Percentiles rank a stretch among this genome's conserved stretches.
Conservation (phyloP, 2,888 invertebrate genomes). For the Polia nebulosa region DNA sequence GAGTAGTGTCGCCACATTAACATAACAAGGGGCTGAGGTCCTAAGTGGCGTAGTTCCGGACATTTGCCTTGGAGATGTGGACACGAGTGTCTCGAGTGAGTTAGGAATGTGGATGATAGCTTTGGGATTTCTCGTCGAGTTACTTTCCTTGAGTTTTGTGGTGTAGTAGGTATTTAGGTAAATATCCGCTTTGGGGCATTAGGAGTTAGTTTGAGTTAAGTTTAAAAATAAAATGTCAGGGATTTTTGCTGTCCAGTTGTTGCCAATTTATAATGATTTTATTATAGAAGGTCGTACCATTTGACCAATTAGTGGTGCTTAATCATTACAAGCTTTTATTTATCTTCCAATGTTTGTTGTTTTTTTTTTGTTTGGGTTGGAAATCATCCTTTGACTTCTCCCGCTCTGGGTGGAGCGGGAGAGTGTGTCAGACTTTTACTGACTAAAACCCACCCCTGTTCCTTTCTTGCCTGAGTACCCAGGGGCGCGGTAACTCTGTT, state of each 20-base stretch:
- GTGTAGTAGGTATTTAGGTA: not conserved
- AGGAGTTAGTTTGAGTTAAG: not conserved
- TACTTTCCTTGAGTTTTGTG: conserved; percentile 21
- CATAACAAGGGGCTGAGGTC: conserved; percentile 72
- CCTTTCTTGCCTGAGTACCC: too few relatives aligned
- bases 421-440: too few relatives aligned
- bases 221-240: not conserved
- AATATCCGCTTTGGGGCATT: not conserved
- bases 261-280: too few relatives aligned
- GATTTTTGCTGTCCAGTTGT: not conserved
- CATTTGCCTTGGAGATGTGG: conserved; percentile 68
- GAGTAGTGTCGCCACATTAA: conserved; percentile 72
- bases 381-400: too few relatives aligned
- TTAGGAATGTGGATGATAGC: conserved; percentile 59
- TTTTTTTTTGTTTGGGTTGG: too few relatives aligned
- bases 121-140: conserved; percentile 16
- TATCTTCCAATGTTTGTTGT: too few relatives aligned
- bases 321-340: too few relatives aligned
- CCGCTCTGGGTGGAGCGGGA: too few relatives aligned
- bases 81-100: conserved; percentile 38
- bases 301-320: too few relatives aligned
- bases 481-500: too few relatives aligned
- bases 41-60: conserved; percentile 45
- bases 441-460: too few relatives aligned
- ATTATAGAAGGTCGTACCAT: too few relatives aligned